These are phyloP conservation scores for Nemoura dubitans DNA, from an alignment of 2,888 invertebrate species.

Conservation along the genomic window DNA sequence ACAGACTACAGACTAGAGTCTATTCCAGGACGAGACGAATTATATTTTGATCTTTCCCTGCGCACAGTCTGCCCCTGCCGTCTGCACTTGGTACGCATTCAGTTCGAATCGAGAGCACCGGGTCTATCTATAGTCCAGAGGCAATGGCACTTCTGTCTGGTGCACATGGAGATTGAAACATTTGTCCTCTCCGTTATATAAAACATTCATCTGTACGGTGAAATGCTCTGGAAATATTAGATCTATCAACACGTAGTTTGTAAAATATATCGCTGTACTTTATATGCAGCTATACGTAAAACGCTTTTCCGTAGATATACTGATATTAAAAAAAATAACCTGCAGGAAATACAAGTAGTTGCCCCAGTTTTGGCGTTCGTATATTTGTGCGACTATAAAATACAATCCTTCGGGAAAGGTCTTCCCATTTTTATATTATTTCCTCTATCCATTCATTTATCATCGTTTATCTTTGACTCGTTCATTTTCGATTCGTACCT, in stretches of 20 bases:
- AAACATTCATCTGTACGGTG: neutral
- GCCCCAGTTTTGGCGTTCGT: conserved; percentile 23
- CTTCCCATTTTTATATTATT: conserved; percentile 28
- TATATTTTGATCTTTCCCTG: conserved; percentile 1
- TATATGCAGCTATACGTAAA: conserved; percentile 8
- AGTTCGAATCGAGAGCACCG: neutral
- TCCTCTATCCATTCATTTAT: conserved; percentile 37
- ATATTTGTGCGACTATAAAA: conserved; percentile 23
- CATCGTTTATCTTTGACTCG: conserved; percentile 31
- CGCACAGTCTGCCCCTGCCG: neutral
- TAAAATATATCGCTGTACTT: conserved; percentile 7
- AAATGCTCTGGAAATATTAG: conserved; percentile 4
- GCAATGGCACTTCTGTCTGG: neutral
- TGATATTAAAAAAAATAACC: conserved; percentile 12
- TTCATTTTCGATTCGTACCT: conserved; percentile 33
- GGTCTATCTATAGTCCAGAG: neutral
- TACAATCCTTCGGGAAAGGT: conserved; percentile 16
- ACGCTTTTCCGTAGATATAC: neutral
- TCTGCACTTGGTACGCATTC: neutral
- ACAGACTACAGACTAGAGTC: neutral
- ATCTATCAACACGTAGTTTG: conserved; percentile 4
- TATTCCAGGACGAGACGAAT: conserved; percentile 22
- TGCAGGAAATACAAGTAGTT: conserved; percentile 2
- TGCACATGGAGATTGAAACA: conserved; percentile 19
- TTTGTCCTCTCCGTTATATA: neutral